Evolutionary conservation across 1,140 invertebrate genomes (phyloP).

Genomic region (Leptinotarsa undecemlineata): DNA sequence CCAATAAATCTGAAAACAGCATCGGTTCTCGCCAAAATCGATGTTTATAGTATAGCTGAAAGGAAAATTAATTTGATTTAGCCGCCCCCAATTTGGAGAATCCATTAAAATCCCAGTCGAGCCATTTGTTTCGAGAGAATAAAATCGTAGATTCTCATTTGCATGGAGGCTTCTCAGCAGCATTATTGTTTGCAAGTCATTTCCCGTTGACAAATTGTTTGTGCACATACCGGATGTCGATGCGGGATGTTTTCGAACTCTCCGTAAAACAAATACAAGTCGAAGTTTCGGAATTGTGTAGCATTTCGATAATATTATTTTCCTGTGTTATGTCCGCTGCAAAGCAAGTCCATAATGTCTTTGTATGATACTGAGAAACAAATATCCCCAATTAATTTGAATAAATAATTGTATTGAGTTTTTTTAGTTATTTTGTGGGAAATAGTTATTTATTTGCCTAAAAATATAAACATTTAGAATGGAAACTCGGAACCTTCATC

Average conservation of each 20-base stretch:
- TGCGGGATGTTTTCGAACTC: neutral
- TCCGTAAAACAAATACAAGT: neutral
- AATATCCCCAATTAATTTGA: no score
- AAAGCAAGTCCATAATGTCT: no score
- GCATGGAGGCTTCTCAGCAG: conserved; percentile 2
- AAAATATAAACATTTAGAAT: no score
- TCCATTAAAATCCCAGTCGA: conserved; percentile 18
- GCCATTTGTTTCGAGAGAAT: conserved; percentile 10
- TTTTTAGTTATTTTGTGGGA: no score
- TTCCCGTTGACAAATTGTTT: neutral
- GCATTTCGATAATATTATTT: no score
- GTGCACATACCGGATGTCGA: neutral
- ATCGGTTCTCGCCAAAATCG: neutral
- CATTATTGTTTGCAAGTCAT: neutral
- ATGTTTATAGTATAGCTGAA: conserved; percentile 15
- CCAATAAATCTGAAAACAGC: neutral
- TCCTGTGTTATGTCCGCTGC: no score
- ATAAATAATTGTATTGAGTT: no score
- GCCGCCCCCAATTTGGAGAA: conserved; percentile 17
- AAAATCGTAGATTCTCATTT: conserved; percentile 12
- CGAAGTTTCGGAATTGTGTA: no score
- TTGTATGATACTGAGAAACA: no score
- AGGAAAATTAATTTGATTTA: conserved; percentile 23
- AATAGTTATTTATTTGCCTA: no score
- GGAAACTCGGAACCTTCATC: no score